Conservation (phyloP, 2,797 vertebrate genomes). For the Anabacerthia variegaticeps region DNA sequence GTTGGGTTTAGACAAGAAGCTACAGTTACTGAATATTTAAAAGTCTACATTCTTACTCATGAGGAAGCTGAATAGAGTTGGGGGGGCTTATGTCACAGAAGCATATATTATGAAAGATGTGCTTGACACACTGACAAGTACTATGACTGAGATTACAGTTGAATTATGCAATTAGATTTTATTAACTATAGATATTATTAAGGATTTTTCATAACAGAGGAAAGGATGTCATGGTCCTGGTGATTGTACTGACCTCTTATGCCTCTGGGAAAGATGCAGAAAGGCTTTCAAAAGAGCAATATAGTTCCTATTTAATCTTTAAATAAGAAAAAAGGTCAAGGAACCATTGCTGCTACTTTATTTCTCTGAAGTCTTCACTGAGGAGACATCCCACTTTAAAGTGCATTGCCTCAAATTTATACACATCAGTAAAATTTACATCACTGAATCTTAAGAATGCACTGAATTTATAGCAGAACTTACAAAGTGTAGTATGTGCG, state of each 20-base stretch:
- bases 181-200: constrained; percentile 38
- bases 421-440: neutral
- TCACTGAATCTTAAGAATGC: neutral
- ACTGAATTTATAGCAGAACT: neutral
- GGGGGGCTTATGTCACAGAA: neutral
- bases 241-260: constrained; percentile 39
- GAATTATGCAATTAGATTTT: constrained; percentile 56
- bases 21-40: constrained; percentile 43
- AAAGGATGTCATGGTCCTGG: constrained; percentile 23
- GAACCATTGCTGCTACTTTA: neutral
- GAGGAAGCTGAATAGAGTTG: neutral
- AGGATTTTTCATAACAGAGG: constrained; percentile 27
- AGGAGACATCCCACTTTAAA: constrained; percentile 1
- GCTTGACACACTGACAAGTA: constrained; percentile 17
- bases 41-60: constrained; percentile 9
- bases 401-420: constrained; percentile 6
- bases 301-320: constrained; percentile 45
- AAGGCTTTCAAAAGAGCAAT: constrained; percentile 45
- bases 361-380: constrained; percentile 32
- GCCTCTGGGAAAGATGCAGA: constrained; percentile 21
- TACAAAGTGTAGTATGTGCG: neutral
- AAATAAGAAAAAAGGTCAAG: constrained; percentile 48
- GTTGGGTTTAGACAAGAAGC: constrained; percentile 28
- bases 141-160: neutral
- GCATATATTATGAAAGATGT: neutral